phyloP scores from a whole-genome alignment of 2,113 vertebrate species.

The Cyphomyrus plagiostoma region DNA sequence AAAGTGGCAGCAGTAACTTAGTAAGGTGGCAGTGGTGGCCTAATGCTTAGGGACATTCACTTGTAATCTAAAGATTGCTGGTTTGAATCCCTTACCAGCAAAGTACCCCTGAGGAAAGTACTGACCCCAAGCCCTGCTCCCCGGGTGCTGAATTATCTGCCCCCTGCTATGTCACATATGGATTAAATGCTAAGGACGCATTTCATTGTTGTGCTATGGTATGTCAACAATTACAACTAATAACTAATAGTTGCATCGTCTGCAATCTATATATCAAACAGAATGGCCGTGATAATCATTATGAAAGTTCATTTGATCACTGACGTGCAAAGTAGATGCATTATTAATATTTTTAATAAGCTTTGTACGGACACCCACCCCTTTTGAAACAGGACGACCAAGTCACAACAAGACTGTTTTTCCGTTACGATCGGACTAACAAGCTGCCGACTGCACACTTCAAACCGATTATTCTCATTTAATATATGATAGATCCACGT shows the following conservation, averaged over 20 bases:
- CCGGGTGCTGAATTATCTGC: no score
- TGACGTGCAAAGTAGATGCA: not conserved
- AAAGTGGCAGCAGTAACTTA: no score
- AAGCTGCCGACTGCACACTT: not conserved
- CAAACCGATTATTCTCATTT: not conserved
- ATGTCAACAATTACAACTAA: no score
- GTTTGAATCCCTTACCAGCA: no score
- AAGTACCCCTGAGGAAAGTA: no score
- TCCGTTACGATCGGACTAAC: not conserved
- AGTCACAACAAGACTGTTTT: not conserved
- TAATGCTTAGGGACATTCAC: no score
- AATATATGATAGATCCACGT: not conserved
- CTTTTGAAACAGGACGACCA: not conserved
- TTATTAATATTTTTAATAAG: not conserved
- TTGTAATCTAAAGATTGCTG: no score
- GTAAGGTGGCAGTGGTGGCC: no score
- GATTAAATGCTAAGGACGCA: no score
- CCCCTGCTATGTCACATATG: no score
- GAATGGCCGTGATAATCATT: not conserved
- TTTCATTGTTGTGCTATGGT: no score
- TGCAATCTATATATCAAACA: not conserved
- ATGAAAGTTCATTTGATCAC: not conserved
- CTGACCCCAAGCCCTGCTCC: no score
- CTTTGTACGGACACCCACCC: not conserved
- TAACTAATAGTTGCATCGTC: not conserved